phyloP scores from a whole-genome alignment of 2,888 invertebrate genomes.

The Serripes groenlandicus region DNA sequence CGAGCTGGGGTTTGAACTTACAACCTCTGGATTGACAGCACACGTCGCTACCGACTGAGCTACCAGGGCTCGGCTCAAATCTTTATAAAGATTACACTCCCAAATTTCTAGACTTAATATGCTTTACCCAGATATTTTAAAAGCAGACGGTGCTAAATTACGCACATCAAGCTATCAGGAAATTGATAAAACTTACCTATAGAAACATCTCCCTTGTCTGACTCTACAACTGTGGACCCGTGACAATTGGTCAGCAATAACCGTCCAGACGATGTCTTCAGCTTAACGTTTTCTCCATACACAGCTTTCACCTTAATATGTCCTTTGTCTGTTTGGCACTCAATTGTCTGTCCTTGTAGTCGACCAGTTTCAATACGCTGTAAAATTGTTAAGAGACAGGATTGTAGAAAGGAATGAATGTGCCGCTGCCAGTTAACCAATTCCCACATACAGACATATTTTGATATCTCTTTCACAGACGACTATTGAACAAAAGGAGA shows the following conservation, averaged over 20 bases:
- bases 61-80: no score
- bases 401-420: neutral
- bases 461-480: neutral
- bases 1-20: no score
- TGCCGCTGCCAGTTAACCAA: neutral
- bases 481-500: neutral
- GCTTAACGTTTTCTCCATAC: conserved; percentile 51
- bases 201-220: conserved; percentile 54
- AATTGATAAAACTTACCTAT: conserved; percentile 50
- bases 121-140: no score
- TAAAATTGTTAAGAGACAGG: neutral
- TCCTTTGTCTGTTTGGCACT: conserved; percentile 59
- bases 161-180: neutral
- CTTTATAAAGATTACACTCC: no score
- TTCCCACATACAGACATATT: neutral
- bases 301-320: conserved; percentile 61
- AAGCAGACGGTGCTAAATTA: no score
- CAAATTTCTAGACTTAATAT: no score
- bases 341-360: conserved; percentile 66
- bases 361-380: conserved; percentile 62
- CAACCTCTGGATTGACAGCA: no score
- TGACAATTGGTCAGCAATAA: conserved; percentile 62
- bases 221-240: conserved; percentile 55
- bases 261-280: conserved; percentile 47
- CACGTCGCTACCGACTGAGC: no score